A percentile compares a stretch with the other conserved stretches of the same genome.
Conservation (phyloP, 1,140 invertebrate species). For the Lycorma delicatula region DNA sequence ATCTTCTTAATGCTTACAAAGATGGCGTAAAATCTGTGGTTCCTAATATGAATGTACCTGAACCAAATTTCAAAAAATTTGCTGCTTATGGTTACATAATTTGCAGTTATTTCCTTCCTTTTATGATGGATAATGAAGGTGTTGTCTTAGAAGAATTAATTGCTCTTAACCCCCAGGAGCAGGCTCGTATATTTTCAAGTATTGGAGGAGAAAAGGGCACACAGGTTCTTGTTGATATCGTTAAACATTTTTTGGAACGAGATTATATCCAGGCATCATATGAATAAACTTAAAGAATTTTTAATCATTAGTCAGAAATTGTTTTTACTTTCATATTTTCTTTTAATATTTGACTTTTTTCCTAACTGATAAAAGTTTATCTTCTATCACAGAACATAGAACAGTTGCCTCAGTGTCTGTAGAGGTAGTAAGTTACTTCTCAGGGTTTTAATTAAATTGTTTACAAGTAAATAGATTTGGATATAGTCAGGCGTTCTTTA, state of each 20-base stretch:
- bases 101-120: constrained; percentile 30
- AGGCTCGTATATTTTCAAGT: not conserved
- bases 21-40: constrained; percentile 15
- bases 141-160: not conserved
- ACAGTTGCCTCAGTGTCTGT: too few species aligned
- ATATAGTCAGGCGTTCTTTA: too few species aligned
- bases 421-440: too few species aligned
- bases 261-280: not conserved
- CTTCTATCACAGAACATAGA: too few species aligned
- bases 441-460: too few species aligned
- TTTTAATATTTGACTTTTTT: too few species aligned
- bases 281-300: too few species aligned
- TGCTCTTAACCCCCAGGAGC: not conserved
- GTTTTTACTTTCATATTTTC: too few species aligned
- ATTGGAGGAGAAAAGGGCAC: constrained; percentile 4
- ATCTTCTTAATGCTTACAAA: constrained; percentile 35
- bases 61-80: constrained; percentile 30
- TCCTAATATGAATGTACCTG: not conserved
- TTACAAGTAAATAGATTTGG: too few species aligned
- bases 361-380: too few species aligned
- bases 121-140: constrained; percentile 18
- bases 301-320: too few species aligned
- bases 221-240: not conserved
- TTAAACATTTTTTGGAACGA: not conserved
- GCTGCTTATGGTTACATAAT: constrained; percentile 34